Base-by-base conservation (phyloP, 2,113 vertebrate species). In the Seriola dumerili region DNA sequence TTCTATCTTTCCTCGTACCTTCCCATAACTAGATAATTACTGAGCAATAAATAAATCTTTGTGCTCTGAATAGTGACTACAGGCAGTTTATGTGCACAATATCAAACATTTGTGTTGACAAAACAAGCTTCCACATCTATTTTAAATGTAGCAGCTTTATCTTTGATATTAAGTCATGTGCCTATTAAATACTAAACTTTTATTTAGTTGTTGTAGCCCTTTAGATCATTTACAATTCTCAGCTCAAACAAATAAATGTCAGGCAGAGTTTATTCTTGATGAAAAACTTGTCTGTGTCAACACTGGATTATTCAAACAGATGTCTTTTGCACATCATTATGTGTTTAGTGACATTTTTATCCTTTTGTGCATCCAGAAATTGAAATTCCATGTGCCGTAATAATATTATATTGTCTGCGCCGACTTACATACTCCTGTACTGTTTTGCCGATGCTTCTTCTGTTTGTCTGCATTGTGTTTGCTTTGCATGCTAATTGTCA, bases 401-500 rank as follows among this genome's bases (percentile, higher is more conserved):
- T 59, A 52, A 21, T 21, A 8, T 52, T 19, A 8, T n/a, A n/a
- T 13, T 57, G 23, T 71, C 42, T 71, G 55, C 21, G 62, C 29
- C 23, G 44, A 61, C 81, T 32, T 61, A 61, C 76, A 29, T 61
- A 58, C 57, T 42, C 25, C 36, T 46, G 5, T 4, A 19, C 44
- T 62, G 25, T 48, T 79, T 54, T 42, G 21, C n/a, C 42, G 46
- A 66, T 61, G 32, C 21, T 52, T 29, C 63, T 52, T 82, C 21
- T 65, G 3, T 73, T 55, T 36, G 29, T 8, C 38, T 66, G 38
- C 57, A 32, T 4, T 14, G 5, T 36, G 52, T 64, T 84, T 58
- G 19, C 38, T 71, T 54, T 61, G 9, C 14, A 50, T 32, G 58
- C 58, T 82, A 40, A 82, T 82, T 85, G 50, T 73, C 42, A 85